A percentile compares a stretch with the other conserved stretches of the same genome.
Conservation (phyloP, 2,888 invertebrate species). For the Achlya flavicornis region DNA sequence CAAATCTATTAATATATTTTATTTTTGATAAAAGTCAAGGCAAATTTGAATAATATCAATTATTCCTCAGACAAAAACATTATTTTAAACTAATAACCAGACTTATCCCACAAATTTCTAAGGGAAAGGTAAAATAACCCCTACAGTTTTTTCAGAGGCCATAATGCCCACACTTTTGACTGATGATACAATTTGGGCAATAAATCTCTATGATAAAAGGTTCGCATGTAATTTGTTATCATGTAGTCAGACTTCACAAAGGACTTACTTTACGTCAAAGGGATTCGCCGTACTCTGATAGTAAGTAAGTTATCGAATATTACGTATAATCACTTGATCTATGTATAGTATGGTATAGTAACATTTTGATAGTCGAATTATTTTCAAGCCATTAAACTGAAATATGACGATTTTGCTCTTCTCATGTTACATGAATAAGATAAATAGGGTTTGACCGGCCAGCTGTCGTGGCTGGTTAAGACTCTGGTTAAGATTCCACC, state of each 20-base stretch:
- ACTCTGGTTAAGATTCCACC: no score
- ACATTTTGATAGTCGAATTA: not conserved
- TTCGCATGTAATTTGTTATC: constrained; percentile 30
- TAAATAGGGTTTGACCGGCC: no score
- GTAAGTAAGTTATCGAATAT: not conserved
- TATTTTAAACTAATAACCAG: no score
- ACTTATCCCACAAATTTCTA: no score
- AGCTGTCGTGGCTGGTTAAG: no score
- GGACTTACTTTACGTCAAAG: not conserved
- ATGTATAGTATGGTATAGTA: not conserved
- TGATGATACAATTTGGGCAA: constrained; percentile 23
- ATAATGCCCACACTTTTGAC: not conserved
- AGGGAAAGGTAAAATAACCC: not conserved
- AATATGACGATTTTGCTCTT: no score
- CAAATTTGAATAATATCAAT: no score
- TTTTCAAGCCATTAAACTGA: not conserved
- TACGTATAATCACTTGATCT: not conserved
- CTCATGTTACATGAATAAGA: no score
- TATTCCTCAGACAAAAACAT: not conserved
- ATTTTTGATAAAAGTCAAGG: not conserved
- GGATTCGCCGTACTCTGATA: not conserved
- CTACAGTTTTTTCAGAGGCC: not conserved
- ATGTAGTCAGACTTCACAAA: constrained; percentile 17
- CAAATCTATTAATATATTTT: not conserved
- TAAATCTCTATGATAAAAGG: constrained; percentile 40